phyloP scores from a whole-genome alignment of 2,888 invertebrate species.

The Melieria picta region DNA sequence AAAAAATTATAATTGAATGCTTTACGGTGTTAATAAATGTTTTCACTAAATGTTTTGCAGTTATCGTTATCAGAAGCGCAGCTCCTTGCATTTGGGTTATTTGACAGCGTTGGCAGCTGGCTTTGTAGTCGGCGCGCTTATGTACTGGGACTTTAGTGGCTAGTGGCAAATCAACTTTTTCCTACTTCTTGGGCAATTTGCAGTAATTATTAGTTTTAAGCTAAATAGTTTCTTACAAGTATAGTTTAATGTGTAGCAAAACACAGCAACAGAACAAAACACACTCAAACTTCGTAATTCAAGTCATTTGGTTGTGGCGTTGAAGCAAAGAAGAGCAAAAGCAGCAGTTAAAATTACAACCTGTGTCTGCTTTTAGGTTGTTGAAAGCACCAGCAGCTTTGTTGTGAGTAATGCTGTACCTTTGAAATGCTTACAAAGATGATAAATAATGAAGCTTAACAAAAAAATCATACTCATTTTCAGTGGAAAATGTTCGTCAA shows the following conservation, averaged over 20 bases:
- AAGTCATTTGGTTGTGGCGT: no score
- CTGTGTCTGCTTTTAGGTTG: no score
- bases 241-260: not conserved
- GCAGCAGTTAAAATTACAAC: no score
- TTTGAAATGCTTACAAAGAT: no score
- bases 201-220: not conserved
- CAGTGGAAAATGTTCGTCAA: no score
- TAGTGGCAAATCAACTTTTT: not conserved
- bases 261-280: no score
- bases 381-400: no score
- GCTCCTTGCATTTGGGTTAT: constrained; percentile 67
- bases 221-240: not conserved
- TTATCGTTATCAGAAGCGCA: constrained; percentile 56
- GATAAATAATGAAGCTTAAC: no score
- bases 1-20: not conserved
- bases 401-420: no score
- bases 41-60: constrained; percentile 42
- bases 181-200: not conserved
- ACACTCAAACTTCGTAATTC: no score
- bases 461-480: no score
- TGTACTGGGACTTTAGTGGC: constrained; percentile 54
- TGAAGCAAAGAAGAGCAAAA: no score
- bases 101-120: constrained; percentile 67
- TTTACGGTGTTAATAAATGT: not conserved
- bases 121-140: constrained; percentile 65